phyloP scores from a whole-genome alignment of 2,797 vertebrate species.

The Picus viridis region DNA sequence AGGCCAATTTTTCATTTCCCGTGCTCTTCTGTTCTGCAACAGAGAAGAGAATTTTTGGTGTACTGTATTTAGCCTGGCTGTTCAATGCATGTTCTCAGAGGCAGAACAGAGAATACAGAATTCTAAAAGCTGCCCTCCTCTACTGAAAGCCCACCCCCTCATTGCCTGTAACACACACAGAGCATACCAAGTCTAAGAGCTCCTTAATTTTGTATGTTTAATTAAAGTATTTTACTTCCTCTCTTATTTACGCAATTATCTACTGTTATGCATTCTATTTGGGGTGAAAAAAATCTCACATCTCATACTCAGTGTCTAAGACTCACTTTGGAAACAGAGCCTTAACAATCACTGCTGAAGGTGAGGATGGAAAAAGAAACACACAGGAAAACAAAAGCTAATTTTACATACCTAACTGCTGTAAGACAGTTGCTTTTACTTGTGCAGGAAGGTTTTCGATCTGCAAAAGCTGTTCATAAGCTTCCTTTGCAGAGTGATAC shows the following conservation, averaged over 20 bases:
- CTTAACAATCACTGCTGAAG: conserved; percentile 40
- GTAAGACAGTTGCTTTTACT: conserved; percentile 97
- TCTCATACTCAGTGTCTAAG: not conserved
- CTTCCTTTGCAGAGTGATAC: conserved; percentile 96
- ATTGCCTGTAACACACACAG: not conserved
- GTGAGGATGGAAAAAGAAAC: not conserved
- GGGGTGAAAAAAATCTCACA: not conserved
- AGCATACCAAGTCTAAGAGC: not conserved
- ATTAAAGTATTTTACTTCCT: not conserved
- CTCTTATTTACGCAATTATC: conserved; percentile 34
- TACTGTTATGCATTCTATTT: not conserved
- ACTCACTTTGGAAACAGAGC: not conserved
- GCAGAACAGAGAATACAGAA: conserved; percentile 2
- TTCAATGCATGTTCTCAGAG: not conserved
- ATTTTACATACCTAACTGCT: conserved; percentile 93
- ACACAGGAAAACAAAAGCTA: conserved; percentile 11
- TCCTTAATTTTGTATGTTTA: not conserved
- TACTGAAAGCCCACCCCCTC: not conserved
- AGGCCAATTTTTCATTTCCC: not conserved
- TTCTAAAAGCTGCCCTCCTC: not conserved
- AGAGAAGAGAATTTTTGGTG: not conserved
- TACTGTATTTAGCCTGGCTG: not conserved
- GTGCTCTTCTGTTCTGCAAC: not conserved
- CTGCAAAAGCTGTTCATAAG: conserved; percentile 96
- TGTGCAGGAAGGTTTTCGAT: conserved; percentile 94